A percentile compares a stretch with the other conserved stretches of the same genome.
Evolutionary conservation across 2,113 vertebrate genomes (phyloP).

Genomic region (Carassius carassius): DNA sequence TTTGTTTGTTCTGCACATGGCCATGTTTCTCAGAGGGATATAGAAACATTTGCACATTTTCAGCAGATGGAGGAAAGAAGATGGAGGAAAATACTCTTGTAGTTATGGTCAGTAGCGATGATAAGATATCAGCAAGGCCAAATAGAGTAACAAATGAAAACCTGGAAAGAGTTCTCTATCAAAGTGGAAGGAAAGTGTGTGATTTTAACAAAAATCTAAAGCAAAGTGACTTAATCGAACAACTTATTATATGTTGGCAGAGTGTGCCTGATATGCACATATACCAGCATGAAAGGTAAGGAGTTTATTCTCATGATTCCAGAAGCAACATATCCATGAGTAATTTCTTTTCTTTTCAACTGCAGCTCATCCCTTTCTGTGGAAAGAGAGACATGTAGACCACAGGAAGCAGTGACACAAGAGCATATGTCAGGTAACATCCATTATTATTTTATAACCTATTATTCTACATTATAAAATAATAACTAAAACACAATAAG

Average conservation of each 20-base stretch:
- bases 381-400: background rate
- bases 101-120: background rate
- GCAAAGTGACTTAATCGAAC: background rate
- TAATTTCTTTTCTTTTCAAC: background rate
- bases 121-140: background rate
- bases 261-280: background rate
- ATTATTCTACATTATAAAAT: background rate
- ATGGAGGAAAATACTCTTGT: conserved; percentile 17
- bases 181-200: background rate
- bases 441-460: no score
- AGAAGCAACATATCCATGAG: background rate
- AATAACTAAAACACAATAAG: background rate
- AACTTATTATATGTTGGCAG: background rate
- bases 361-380: background rate
- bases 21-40: background rate
- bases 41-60: background rate
- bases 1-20: conserved; percentile 13
- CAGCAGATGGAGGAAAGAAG: background rate
- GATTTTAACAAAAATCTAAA: conserved; percentile 9
- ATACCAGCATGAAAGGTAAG: background rate
- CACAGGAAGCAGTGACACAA: background rate
- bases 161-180: background rate
- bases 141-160: background rate
- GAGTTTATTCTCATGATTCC: background rate
- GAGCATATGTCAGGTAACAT: background rate